A percentile compares a stretch with the other conserved stretches of the same genome.
Evolutionary conservation across 2,113 vertebrate genomes (phyloP).

Genomic region (Baryphthengus martii): DNA sequence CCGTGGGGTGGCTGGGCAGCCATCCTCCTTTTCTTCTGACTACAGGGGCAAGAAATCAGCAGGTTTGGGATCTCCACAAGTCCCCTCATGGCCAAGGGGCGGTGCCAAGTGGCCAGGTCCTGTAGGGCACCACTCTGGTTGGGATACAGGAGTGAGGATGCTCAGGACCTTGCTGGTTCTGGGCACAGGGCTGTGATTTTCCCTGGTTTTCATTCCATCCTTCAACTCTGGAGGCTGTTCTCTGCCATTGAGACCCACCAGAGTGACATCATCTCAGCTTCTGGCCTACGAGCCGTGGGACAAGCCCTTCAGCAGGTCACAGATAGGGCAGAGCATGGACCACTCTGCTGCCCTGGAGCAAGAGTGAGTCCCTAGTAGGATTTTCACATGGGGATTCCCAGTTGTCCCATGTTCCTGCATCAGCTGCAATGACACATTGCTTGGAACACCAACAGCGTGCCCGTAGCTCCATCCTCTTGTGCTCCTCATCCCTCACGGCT

Average conservation of each 20-base stretch:
- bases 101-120: not conserved
- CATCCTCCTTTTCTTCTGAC: not conserved
- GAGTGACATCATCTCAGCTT: not conserved
- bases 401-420: not conserved
- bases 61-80: not conserved
- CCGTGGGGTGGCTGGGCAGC: not conserved
- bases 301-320: not conserved
- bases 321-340: not conserved
- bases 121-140: not conserved
- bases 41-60: not conserved
- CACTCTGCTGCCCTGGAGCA: not conserved
- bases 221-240: not conserved
- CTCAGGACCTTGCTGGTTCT: not conserved
- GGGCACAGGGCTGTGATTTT: not conserved
- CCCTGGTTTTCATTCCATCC: rapidly evolving
- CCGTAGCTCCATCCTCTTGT: not conserved
- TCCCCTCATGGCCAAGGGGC: not conserved
- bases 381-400: rapidly evolving
- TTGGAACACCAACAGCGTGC: not conserved
- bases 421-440: rapidly evolving
- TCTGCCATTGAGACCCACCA: rapidly evolving
- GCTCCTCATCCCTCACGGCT: rapidly evolving
- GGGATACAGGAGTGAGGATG: not conserved
- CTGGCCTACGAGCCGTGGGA: rapidly evolving
- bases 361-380: rapidly evolving